Percentiles rank a stretch among this genome's conserved stretches.
These are phyloP conservation scores for Lutra lutra DNA, from an alignment of 2,797 vertebrate genomes.

Conservation along the genomic window DNA sequence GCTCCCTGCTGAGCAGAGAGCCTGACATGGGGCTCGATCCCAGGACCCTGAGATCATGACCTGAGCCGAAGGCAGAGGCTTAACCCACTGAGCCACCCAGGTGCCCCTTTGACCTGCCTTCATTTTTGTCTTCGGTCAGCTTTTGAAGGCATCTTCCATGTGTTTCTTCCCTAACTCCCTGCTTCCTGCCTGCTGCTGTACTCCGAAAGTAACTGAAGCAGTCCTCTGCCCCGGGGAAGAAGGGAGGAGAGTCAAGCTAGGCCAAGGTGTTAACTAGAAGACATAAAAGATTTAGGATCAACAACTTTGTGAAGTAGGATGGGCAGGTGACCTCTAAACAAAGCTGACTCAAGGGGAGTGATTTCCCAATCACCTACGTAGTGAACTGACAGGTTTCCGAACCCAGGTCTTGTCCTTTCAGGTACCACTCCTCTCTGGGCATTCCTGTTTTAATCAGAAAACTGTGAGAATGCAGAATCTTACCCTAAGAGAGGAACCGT, in stretches of 20 bases:
- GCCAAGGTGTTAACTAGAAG: background rate
- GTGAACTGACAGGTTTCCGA: background rate
- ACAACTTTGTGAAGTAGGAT: background rate
- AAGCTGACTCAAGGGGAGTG: background rate
- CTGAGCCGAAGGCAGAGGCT: too few species aligned
- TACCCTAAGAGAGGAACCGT: background rate
- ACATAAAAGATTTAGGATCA: background rate
- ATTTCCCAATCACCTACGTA: background rate
- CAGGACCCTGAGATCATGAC: too few species aligned
- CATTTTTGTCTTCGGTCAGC: background rate
- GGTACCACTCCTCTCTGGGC: background rate
- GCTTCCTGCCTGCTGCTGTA: background rate
- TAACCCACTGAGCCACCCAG: too few species aligned
- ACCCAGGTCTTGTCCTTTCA: background rate
- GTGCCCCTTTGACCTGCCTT: background rate
- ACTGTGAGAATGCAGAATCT: background rate
- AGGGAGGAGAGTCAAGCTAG: background rate
- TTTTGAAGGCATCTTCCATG: background rate
- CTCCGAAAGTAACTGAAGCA: background rate
- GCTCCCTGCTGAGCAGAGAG: too few species aligned
- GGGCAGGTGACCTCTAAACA: background rate
- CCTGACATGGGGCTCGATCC: too few species aligned
- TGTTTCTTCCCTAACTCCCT: background rate
- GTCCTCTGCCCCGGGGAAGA: background rate
- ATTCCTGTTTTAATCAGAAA: background rate